Conservation (phyloP, 2,113 vertebrate species). For the Acrocephalus kingi region DNA sequence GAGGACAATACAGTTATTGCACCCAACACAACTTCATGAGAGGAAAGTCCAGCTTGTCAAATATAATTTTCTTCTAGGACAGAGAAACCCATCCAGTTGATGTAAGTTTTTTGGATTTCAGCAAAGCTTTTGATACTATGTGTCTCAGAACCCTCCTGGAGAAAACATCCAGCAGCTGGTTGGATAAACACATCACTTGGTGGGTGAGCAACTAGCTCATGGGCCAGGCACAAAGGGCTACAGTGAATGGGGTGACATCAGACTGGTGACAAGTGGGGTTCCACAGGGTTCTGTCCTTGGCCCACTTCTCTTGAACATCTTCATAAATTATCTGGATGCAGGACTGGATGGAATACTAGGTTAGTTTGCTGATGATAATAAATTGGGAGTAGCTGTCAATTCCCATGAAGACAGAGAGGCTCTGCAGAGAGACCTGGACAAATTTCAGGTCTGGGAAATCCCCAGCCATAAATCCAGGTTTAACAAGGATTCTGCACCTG, state of each 20-base stretch:
- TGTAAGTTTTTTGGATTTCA: background rate
- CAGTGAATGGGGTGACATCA: background rate
- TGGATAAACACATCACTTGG: background rate
- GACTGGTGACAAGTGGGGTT: background rate
- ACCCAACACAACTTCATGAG: background rate
- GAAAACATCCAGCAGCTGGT: background rate
- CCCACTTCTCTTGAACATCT: background rate
- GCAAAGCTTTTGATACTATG: fast-evolving
- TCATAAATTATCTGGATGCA: background rate
- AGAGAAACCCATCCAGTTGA: background rate
- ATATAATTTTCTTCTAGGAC: background rate
- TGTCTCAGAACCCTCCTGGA: background rate
- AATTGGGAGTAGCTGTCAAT: fast-evolving
- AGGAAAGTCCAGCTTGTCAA: background rate
- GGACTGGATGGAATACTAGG: background rate
- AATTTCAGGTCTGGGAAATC: background rate
- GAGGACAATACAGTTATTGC: background rate
- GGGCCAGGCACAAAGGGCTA: background rate
- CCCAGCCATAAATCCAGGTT: background rate
- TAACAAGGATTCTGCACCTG: background rate
- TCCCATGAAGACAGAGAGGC: fast-evolving
- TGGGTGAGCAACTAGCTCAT: background rate
- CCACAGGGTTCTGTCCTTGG: background rate
- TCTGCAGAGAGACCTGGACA: background rate
- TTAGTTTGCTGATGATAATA: background rate